These are phyloP conservation scores for Cirrhinus mrigala DNA, from an alignment of 2,797 vertebrate species.

Conservation along the genomic window DNA sequence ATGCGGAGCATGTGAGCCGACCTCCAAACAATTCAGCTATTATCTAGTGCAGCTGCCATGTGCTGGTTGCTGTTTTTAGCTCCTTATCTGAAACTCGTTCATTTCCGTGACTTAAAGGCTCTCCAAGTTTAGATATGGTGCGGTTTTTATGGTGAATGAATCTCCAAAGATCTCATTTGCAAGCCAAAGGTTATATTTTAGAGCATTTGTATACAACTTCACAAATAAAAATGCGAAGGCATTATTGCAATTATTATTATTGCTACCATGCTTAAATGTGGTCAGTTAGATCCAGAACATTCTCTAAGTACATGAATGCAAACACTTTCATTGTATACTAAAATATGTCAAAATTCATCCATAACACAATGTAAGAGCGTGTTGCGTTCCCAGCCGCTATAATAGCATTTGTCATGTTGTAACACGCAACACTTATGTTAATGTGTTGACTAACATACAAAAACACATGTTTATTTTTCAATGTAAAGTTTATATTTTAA, in stretches of 20 bases:
- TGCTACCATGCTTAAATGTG: neutral
- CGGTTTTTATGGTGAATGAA: neutral
- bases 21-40: constrained; percentile 38
- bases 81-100: constrained; percentile 28
- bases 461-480: too few relatives aligned
- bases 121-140: neutral
- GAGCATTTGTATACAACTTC: neutral
- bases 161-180: neutral
- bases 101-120: constrained; percentile 46
- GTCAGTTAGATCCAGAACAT: neutral
- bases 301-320: neutral
- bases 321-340: neutral
- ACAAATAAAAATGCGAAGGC: neutral
- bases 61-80: constrained; percentile 49
- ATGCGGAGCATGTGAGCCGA: neutral
- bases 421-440: neutral
- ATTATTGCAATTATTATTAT: neutral
- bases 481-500: neutral
- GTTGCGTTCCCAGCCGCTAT: neutral
- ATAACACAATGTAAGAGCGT: neutral
- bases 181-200: neutral
- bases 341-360: neutral
- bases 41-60: constrained; percentile 45
- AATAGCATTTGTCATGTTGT: neutral
- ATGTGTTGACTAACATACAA: neutral